Evolutionary conservation across 2,113 vertebrate genomes (phyloP).

Genomic region (Pseudonaja textilis): DNA sequence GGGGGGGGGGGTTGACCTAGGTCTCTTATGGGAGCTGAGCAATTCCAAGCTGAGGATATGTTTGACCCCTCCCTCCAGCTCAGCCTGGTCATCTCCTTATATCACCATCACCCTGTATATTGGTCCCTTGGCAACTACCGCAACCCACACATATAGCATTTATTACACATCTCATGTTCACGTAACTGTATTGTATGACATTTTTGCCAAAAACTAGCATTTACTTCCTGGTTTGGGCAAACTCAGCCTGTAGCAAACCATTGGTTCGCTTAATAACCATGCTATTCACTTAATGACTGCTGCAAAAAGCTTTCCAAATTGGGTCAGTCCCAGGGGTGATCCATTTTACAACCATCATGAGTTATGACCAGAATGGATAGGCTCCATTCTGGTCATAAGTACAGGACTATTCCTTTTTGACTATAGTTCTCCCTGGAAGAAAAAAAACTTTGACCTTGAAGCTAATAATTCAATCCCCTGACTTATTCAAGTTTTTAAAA

Average conservation of each 20-base stretch:
- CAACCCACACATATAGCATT: not conserved
- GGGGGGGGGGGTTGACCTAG: no score
- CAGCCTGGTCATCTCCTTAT: no score
- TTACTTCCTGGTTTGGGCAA: not conserved
- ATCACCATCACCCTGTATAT: not conserved
- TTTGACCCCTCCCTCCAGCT: not conserved
- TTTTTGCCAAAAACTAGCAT: not conserved
- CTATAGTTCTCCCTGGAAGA: no score
- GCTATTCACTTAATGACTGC: not conserved
- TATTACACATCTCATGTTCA: not conserved
- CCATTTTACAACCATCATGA: not conserved
- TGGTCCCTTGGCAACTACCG: not conserved
- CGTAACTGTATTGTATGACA: not conserved
- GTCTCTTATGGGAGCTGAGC: not conserved
- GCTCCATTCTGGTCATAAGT: no score
- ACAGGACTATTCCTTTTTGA: no score
- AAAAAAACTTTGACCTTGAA: not conserved
- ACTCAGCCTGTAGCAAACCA: not conserved
- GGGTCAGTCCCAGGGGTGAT: not conserved
- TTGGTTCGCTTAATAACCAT: not conserved
- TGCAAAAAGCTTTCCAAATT: not conserved
- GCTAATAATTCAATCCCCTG: not conserved
- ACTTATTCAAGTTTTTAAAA: not conserved
- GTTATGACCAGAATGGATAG: not conserved
- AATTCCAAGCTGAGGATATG: not conserved